Evolutionary conservation across 2,113 vertebrate genomes (phyloP), one percentile per base, ranked within the genome.

Genomic region (Sinocyclocheilus anophthalmus): DNA sequence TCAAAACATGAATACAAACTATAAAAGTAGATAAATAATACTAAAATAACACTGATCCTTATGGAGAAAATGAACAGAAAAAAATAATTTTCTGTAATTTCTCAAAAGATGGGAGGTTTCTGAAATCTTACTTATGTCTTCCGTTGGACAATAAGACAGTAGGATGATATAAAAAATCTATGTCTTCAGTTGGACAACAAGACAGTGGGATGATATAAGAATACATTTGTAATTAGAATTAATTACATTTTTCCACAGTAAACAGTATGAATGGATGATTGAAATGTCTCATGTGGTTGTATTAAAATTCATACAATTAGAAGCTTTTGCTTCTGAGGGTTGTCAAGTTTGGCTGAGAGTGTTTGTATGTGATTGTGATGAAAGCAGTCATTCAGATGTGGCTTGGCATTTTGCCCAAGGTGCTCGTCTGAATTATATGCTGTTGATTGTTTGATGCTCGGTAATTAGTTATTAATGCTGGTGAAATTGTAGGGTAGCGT

Each of bases 401-500:
- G 42, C 42, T 76, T 14, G 72, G 42, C 42, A 48, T 76, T 76
- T 50, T 48, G 72, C 72, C 72, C n/a, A 76, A 48, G 72, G 72
- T 76, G 72, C 42, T 76, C 5, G 13, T 48, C 42, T 76, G 72
- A 76, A 76, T 76, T 50, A 76, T 76, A 50, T 48, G 42, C 22
- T 48, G 72, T 16, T 48, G 72, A 76, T 48, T 24, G 72, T 76
- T 76, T 76, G 72, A 76, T 76, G 42, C 39, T 76, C 1, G 0
- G 22, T 50, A 76, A 76, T 76, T 76, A 76, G n/a, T 26, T 76
- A 76, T 76, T 50, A 76, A 76, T 76, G 73, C 24, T 45, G 0
- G 42, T 48, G 42, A 76, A 76, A 76, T 76, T 22, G n/a, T 76
- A 76, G 73, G 42, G 73, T 76, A 48, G 73, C n/a, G 12, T 76